Evolutionary conservation across 2,113 vertebrate species (phyloP), one percentile per base, ranked within the genome.

Genomic region (Andinoacara biseriatus): DNA sequence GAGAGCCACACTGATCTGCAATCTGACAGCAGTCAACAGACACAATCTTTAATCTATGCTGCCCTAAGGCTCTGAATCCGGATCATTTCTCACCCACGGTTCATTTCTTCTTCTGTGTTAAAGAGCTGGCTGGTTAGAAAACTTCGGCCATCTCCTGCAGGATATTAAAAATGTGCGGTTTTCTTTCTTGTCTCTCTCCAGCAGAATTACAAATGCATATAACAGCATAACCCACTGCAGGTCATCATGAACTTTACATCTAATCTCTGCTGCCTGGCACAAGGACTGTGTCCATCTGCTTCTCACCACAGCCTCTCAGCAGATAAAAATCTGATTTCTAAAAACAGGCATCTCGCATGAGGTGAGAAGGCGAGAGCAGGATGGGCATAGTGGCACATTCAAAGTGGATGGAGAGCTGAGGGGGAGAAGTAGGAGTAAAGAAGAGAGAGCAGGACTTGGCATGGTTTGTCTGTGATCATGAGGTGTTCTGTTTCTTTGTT

Each of bases 231-330:
- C 83, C 83, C n/a, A 13, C 86, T 58, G 58, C 80, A 75, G 76
- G 81, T 83, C 81, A 85, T 72, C 65, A 58, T 90, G 87, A 91
- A 91, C 90, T 88, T 93, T 88, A 84, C 59, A 81, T 94, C 88
- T 85, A 6, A 79, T 46, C 60, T 79, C 87, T 14, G 81, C 83
- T 80, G 89, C 80, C 83, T 80, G 40, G 31, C 63, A 83, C 74
- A n/a, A 65, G 57, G 35, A 61, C 82, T 83, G 59, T 79, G 88
- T 81, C 87, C 91, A 91, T 93, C 92, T 92, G 90, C 78, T 87
- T 90, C 89, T 82, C 87, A 67, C 87, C 85, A 74, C 52, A 63
- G 76, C 38, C 82, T 83, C 74, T 72, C 63, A 72, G 75, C 84
- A 61, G 80, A 90, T 86, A 90, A 59, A 82, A 67, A 90, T 83